phyloP scores from a whole-genome alignment of 2,888 invertebrate genomes.

The Hypomecis punctinalis region DNA sequence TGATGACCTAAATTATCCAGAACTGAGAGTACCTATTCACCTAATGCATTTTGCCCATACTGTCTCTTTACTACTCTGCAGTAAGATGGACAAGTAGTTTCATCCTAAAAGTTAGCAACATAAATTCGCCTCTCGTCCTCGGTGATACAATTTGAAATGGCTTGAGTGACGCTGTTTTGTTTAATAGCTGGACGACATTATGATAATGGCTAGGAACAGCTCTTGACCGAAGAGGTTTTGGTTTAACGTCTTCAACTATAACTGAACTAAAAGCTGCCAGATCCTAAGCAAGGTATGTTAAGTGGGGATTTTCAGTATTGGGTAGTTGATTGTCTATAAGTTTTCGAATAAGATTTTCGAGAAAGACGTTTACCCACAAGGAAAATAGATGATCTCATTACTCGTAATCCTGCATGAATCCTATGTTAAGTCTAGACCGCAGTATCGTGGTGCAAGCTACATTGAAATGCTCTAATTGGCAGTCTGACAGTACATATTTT shows the following conservation, averaged over 20 bases:
- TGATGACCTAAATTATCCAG: background rate
- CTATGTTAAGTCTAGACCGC: no score
- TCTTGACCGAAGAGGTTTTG: conserved; percentile 29
- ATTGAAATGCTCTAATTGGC: no score
- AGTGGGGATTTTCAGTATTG: background rate
- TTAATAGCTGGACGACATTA: conserved; percentile 31
- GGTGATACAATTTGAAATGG: background rate
- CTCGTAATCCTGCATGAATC: no score
- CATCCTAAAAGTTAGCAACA: background rate
- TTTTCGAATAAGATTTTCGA: no score
- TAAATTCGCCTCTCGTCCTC: background rate
- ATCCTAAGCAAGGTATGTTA: background rate
- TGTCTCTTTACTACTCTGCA: background rate
- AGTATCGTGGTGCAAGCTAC: no score
- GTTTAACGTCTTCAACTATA: conserved; percentile 11
- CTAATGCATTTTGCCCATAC: conserved; percentile 2
- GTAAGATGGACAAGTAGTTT: background rate
- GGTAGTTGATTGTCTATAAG: no score
- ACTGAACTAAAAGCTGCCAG: conserved; percentile 1
- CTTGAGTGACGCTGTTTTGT: conserved; percentile 9
- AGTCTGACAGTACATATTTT: no score
- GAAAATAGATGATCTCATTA: no score
- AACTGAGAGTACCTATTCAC: no score
- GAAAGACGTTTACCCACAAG: no score
- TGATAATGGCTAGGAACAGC: conserved; percentile 22